Conservation (phyloP, 2,113 vertebrate genomes). For the Mohoua ochrocephala region DNA sequence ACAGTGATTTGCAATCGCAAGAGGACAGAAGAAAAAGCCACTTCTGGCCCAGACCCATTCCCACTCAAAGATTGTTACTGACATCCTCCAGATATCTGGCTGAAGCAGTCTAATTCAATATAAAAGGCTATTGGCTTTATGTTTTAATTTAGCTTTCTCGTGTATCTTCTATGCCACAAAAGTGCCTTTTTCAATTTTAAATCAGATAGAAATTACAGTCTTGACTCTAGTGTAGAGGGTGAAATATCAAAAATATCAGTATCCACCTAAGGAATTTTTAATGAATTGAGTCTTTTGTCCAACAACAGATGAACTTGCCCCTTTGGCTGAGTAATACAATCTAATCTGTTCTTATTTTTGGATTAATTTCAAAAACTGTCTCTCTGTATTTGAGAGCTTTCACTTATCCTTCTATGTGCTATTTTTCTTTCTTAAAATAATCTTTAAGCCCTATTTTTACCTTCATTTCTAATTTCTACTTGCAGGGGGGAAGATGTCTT, state of each 20-base stretch:
- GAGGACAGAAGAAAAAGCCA: neutral
- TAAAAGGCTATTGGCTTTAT: neutral
- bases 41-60: neutral
- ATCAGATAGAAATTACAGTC: neutral
- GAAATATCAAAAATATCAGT: constrained; percentile 22
- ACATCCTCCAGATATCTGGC: neutral
- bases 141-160: neutral
- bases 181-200: neutral
- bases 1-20: neutral
- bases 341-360: constrained; percentile 48
- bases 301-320: constrained; percentile 40
- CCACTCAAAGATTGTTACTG: neutral
- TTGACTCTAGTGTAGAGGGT: neutral
- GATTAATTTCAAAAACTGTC: constrained; percentile 50
- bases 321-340: constrained; percentile 38
- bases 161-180: neutral
- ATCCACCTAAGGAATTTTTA: constrained; percentile 56
- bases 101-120: neutral
- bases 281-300: constrained; percentile 54
- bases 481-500: neutral
- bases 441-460: neutral
- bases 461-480: constrained; percentile 20
- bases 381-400: constrained; percentile 13
- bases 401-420: constrained; percentile 7
- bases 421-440: constrained; percentile 54